phyloP scores from a whole-genome alignment of 2,888 invertebrate species.

The Eucera pruinosa region DNA sequence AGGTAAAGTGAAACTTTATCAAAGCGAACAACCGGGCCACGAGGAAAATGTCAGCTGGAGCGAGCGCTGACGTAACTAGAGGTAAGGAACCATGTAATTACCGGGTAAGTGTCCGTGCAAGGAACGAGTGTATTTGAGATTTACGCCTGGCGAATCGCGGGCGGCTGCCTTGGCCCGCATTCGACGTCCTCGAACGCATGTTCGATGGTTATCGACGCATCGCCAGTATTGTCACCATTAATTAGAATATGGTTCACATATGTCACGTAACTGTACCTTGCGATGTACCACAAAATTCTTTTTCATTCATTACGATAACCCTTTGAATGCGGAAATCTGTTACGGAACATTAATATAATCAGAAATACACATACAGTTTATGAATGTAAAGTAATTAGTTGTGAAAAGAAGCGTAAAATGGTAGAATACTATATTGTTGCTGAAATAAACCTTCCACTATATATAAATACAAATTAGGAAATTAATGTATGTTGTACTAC shows the following conservation, averaged over 20 bases:
- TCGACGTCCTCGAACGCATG: slow-evolving; percentile 47
- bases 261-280: neutral
- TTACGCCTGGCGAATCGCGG: slow-evolving; percentile 37
- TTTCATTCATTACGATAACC: too few species aligned
- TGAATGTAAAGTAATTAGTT: too few species aligned
- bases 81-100: slow-evolving; percentile 42
- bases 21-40: slow-evolving; percentile 8
- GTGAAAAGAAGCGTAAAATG: too few species aligned
- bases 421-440: too few species aligned
- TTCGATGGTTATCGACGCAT: slow-evolving; percentile 50
- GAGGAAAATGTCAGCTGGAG: neutral
- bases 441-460: too few species aligned
- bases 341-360: too few species aligned
- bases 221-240: slow-evolving; percentile 40
- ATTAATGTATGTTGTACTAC: too few species aligned
- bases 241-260: slow-evolving; percentile 17
- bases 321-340: too few species aligned
- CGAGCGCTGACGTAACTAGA: slow-evolving; percentile 1
- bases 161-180: slow-evolving; percentile 56
- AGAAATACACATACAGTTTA: too few species aligned
- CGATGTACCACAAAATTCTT: neutral
- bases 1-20: neutral
- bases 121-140: slow-evolving; percentile 41
- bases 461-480: too few species aligned
- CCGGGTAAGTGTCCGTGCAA: slow-evolving; percentile 31